Conservation (phyloP, 1,140 invertebrate species). For the Megalopta genalis region DNA sequence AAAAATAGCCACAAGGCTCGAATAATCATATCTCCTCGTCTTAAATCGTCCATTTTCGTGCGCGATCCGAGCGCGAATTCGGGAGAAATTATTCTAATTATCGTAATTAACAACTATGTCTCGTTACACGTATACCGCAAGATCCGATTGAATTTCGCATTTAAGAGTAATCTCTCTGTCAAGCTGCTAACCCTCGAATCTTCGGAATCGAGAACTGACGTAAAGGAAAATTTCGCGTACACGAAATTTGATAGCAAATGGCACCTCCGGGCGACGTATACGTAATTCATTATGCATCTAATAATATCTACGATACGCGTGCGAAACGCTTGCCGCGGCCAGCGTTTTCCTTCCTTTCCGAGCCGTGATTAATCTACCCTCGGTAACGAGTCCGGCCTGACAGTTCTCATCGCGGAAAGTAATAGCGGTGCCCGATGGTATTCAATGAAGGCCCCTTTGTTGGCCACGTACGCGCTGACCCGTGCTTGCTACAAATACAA, state of each 20-base stretch:
- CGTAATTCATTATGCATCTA: constrained; percentile 36
- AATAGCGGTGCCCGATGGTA: constrained; percentile 61
- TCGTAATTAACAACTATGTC: too few relatives aligned
- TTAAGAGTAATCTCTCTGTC: background rate
- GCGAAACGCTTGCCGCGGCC: background rate
- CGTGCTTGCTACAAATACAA: constrained; percentile 15
- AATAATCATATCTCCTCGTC: too few relatives aligned
- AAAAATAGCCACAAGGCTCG: too few relatives aligned
- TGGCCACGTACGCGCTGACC: constrained; percentile 1
- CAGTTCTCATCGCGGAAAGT: constrained; percentile 64
- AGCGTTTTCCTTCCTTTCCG: constrained; percentile 51
- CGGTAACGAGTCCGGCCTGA: constrained; percentile 55
- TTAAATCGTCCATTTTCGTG: too few relatives aligned
- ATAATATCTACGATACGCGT: constrained; percentile 16
- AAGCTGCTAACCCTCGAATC: background rate
- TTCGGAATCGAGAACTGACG: constrained; percentile 1
- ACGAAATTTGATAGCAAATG: constrained; percentile 25
- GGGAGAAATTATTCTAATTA: too few relatives aligned
- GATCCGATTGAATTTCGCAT: too few relatives aligned
- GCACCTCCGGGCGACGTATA: constrained; percentile 8
- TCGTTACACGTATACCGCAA: too few relatives aligned
- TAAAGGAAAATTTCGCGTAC: too few relatives aligned
- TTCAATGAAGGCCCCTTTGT: constrained; percentile 53
- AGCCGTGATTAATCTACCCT: constrained; percentile 62
- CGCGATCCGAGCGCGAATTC: too few relatives aligned